Conservation (phyloP, 2,888 invertebrate genomes). For the Pollenia amentaria region DNA sequence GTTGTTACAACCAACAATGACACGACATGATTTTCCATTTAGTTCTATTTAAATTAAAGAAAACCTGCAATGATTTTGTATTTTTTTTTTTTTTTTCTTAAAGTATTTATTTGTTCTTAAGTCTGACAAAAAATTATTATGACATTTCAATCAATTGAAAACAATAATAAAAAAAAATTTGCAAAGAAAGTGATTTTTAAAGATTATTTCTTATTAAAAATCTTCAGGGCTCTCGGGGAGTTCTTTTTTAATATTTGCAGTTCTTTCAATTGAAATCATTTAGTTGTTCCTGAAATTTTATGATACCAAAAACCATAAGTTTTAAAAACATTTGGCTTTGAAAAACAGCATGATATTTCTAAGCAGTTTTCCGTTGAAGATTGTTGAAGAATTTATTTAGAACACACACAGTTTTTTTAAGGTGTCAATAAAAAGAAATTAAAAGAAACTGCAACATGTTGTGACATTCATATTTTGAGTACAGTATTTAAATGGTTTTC, state of each 20-base stretch:
- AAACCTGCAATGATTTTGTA: constrained; percentile 44
- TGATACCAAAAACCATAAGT: constrained; percentile 70
- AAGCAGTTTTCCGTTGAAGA: constrained; percentile 23
- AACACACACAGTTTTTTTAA: constrained; percentile 51
- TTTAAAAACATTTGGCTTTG: constrained; percentile 73
- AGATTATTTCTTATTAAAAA: background rate
- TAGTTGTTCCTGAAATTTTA: constrained; percentile 19
- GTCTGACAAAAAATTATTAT: constrained; percentile 56
- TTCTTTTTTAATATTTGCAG: background rate
- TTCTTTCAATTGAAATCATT: background rate
- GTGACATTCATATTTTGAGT: constrained; percentile 55
- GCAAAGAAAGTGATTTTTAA: constrained; percentile 22
- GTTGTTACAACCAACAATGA: constrained; percentile 33
- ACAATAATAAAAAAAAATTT: constrained; percentile 26
- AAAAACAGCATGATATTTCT: constrained; percentile 59
- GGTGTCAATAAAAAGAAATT: constrained; percentile 46
- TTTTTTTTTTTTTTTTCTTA: background rate
- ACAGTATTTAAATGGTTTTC: background rate
- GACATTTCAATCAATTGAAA: constrained; percentile 62
- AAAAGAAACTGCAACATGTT: constrained; percentile 29
- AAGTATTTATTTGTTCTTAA: background rate
- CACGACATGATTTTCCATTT: constrained; percentile 32
- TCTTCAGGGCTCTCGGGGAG: background rate
- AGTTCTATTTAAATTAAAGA: constrained; percentile 12
- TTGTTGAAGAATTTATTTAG: background rate